Evolutionary conservation across 2,113 vertebrate genomes (phyloP).

Genomic region (Taxidea taxus): DNA sequence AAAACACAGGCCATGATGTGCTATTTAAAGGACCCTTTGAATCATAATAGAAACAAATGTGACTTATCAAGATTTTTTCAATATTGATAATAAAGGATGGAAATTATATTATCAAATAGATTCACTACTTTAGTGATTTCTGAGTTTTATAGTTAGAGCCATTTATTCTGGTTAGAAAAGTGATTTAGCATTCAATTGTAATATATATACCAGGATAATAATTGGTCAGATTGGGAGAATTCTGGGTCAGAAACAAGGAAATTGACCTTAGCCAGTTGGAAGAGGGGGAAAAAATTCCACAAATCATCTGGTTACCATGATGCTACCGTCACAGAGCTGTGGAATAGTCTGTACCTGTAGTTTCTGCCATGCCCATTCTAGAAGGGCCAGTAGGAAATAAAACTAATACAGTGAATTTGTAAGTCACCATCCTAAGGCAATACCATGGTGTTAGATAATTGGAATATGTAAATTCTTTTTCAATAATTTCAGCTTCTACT

Average conservation of each 20-base stretch:
- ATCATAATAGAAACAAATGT: not conserved
- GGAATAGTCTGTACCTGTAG: too few species aligned
- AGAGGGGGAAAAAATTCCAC: not conserved
- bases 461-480: slow-evolving; percentile 35
- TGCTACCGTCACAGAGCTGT: not conserved
- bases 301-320: not conserved
- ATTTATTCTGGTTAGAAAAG: not conserved
- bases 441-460: not conserved
- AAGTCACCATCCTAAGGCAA: not conserved
- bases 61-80: not conserved
- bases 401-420: not conserved
- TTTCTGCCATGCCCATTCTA: not conserved
- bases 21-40: not conserved
- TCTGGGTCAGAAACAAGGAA: not conserved
- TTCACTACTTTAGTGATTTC: not conserved
- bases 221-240: not conserved
- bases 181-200: not conserved
- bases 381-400: not conserved
- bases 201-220: not conserved
- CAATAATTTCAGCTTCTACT: slow-evolving; percentile 35
- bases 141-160: not conserved
- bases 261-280: not conserved
- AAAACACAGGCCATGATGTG: not conserved
- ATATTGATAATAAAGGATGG: not conserved
- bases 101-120: not conserved